Evolutionary conservation across 2,888 invertebrate species (phyloP), one percentile per base, ranked within the genome.

Genomic region (Apotomis capreana): DNA sequence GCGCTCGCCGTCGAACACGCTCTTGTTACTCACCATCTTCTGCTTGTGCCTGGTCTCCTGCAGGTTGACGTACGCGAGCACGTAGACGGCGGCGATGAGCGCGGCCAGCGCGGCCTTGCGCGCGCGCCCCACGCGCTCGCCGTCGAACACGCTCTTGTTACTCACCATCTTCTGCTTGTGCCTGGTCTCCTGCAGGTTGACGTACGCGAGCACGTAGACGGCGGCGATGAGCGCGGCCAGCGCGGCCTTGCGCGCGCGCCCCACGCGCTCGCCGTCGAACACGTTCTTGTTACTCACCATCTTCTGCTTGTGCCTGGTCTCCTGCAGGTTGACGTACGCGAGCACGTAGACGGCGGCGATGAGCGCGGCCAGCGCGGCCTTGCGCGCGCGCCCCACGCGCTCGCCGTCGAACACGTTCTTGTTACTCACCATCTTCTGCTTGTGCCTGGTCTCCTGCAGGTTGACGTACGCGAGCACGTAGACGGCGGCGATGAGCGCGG

Each of bases 321-420:
- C 95, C 83, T 96, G 95, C 63, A 97, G 88, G 89, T 98, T 98
- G 73, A 98, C 95, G 83, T 98, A 98, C 0, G 97, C 97, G 86
- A 98, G 96, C 15, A 97, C 95, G 85, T 98, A 97, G 49, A 98
- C 95, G 77, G 96, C 96, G 0, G 97, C 97, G 75, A 98, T 95
- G 62, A 97, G 91, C 3, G 96, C 95, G 0, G 96, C 96, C 49
- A 97, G 94, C 73, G 95, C 92, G 1, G 95, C 94, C 85, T 96
- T 96, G 58, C 95, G 93, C 57, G 93, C 85, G 44, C 95, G 94
- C 54, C 96, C 95, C 75, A 97, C 95, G 64, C 96, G 94, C 84
- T 97, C 97, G 0, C 97, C 97, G 84, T 97, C 96, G 87, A 97
- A 97, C 37, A 97, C 95, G 85, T 96, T 97, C 83, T 96, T 95